A percentile compares a stretch with the other conserved stretches of the same genome.
phyloP scores from a whole-genome alignment of 2,888 invertebrate genomes.

The Andrena chrysosceles region DNA sequence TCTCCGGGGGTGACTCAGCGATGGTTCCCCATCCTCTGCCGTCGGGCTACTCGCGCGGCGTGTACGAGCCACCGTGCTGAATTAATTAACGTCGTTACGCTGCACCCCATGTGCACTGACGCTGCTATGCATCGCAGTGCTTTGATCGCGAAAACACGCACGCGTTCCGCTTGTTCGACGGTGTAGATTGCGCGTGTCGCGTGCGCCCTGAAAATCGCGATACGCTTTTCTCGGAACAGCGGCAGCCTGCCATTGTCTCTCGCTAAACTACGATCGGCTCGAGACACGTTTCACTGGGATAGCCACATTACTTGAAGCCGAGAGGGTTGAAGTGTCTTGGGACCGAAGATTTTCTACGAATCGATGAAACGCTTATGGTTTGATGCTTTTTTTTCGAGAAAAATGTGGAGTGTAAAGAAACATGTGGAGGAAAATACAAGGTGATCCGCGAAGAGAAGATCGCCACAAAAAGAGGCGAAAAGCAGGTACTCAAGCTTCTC shows the following conservation, averaged over 20 bases:
- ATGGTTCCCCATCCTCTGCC: neutral
- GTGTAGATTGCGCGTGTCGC: neutral
- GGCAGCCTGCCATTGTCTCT: neutral
- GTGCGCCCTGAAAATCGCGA: neutral
- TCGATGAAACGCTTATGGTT: neutral
- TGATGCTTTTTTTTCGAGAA: no score
- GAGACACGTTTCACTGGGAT: neutral
- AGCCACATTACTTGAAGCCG: neutral
- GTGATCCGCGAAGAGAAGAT: no score
- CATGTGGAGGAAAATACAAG: no score
- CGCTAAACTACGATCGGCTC: neutral
- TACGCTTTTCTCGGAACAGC: neutral
- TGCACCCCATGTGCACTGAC: conserved; percentile 2
- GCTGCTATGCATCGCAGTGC: conserved; percentile 8
- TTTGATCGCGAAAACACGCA: conserved; percentile 15
- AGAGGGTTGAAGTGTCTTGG: neutral
- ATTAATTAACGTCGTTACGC: conserved; percentile 37
- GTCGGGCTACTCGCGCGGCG: neutral
- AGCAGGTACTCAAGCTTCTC: no score
- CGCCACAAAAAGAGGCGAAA: no score
- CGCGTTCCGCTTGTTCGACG: neutral
- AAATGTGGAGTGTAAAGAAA: no score
- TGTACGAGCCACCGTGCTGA: conserved; percentile 25
- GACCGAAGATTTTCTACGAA: neutral
- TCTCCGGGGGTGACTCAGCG: conserved; percentile 21